Conservation (phyloP, 2,797 vertebrate genomes). For the Clarias laeviceps region DNA sequence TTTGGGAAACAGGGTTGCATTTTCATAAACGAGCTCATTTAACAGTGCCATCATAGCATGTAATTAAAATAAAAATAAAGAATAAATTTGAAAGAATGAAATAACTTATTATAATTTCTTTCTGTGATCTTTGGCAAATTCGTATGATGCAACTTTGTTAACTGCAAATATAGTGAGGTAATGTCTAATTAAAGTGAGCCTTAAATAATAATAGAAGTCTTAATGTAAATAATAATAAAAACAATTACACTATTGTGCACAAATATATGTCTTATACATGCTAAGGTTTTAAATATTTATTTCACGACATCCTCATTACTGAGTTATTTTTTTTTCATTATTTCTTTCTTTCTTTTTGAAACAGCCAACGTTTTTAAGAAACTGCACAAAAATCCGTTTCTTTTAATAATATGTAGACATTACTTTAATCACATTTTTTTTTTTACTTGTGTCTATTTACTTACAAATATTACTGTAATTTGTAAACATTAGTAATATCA, state of each 20-base stretch:
- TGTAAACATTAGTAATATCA: background rate
- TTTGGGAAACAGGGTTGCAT: background rate
- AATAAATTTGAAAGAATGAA: background rate
- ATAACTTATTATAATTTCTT: background rate
- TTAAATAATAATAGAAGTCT: no score
- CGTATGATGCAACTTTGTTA: background rate
- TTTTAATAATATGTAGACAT: background rate
- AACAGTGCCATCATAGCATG: background rate
- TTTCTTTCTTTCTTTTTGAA: background rate
- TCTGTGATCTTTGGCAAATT: background rate
- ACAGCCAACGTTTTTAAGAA: background rate
- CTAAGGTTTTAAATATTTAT: background rate
- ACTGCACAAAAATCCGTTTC: background rate
- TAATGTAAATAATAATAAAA: no score
- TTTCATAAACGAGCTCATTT: background rate
- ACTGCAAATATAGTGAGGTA: background rate
- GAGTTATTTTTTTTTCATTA: no score
- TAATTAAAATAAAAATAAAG: background rate
- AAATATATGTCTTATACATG: background rate
- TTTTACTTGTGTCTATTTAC: background rate
- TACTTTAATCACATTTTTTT: background rate
- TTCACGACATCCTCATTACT: background rate
- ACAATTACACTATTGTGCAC: no score
- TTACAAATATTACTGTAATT: background rate
- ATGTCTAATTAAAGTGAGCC: no score